These are phyloP conservation scores for Parazoanthus atlanticus DNA, from an alignment of 92 coral and sea anemone species.

Conservation along the genomic window DNA sequence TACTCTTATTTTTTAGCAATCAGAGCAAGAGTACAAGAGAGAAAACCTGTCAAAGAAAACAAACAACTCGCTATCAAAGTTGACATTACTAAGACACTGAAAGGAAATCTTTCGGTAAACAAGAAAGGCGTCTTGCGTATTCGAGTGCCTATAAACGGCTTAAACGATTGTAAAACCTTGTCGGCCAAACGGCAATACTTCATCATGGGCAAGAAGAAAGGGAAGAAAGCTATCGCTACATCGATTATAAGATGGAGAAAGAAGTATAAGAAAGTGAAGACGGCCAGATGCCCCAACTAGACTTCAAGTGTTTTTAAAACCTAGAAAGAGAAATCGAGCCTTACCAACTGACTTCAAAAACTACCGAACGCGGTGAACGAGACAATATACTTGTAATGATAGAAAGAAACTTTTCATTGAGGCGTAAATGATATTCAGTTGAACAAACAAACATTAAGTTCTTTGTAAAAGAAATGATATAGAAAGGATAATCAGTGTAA, in stretches of 20 bases:
- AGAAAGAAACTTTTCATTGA: neutral
- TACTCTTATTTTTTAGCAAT: neutral
- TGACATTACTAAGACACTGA: neutral
- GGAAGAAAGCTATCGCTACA: slow-evolving; percentile 10
- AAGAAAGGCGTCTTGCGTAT: slow-evolving; percentile 7
- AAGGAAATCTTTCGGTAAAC: slow-evolving; percentile 24
- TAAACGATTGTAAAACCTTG: slow-evolving; percentile 4
- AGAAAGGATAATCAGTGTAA: neutral
- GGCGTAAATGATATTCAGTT: neutral
- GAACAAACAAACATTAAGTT: too few species aligned
- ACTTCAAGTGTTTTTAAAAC: neutral
- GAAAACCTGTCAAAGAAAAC: neutral
- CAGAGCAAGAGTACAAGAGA: slow-evolving; percentile 24
- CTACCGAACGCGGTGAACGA: neutral
- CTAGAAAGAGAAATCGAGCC: neutral
- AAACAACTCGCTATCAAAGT: slow-evolving; percentile 1
- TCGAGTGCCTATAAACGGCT: neutral
- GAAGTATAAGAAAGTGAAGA: slow-evolving; percentile 3
- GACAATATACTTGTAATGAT: too few species aligned
- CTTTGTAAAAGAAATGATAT: neutral
- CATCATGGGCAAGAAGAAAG: slow-evolving; percentile 12
- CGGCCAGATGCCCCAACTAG: neutral
- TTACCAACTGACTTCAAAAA: neutral
- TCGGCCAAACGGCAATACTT: slow-evolving; percentile 17
- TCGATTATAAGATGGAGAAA: slow-evolving; percentile 13